These are phyloP conservation scores for Capitella teleta DNA, from an alignment of 1,140 invertebrate genomes.

Conservation along the genomic window DNA sequence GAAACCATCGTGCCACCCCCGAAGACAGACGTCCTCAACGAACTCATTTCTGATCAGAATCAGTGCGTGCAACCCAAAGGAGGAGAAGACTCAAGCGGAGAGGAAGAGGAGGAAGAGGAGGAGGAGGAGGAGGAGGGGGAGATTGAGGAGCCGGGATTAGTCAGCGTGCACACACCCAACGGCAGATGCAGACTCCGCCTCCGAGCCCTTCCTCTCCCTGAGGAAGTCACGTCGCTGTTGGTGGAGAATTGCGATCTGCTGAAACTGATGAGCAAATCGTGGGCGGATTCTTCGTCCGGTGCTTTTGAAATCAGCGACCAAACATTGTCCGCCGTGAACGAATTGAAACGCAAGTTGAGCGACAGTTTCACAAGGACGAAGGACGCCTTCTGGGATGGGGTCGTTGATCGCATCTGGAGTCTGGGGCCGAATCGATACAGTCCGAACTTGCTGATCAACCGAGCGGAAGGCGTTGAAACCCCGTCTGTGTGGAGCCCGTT, in stretches of 20 bases:
- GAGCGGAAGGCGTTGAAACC: constrained; percentile 42
- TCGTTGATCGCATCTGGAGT: constrained; percentile 70
- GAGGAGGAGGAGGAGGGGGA: too few species aligned
- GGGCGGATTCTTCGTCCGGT: constrained; percentile 29
- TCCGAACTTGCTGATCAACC: constrained; percentile 76
- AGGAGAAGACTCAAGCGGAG: background rate
- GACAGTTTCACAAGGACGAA: constrained; percentile 50
- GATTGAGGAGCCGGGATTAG: constrained; percentile 21
- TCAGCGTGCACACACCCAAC: constrained; percentile 58
- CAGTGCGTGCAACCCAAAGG: constrained; percentile 14
- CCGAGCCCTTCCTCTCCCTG: constrained; percentile 66
- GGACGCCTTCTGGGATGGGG: constrained; percentile 47
- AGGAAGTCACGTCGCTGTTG: constrained; percentile 58
- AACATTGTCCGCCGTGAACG: constrained; percentile 47
- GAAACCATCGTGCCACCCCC: constrained; percentile 77
- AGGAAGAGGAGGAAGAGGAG: too few species aligned
- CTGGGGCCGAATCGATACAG: constrained; percentile 82
- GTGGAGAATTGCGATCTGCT: constrained; percentile 52
- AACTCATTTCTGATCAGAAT: constrained; percentile 55
- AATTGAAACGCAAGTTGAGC: constrained; percentile 55
- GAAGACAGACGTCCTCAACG: constrained; percentile 73
- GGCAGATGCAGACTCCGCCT: constrained; percentile 63
- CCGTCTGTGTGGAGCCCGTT: constrained; percentile 39
- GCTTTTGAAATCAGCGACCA: constrained; percentile 29
- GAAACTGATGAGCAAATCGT: constrained; percentile 47